These are phyloP conservation scores for Dermochelys coriacea DNA, from an alignment of 2,797 vertebrate species.

Conservation along the genomic window DNA sequence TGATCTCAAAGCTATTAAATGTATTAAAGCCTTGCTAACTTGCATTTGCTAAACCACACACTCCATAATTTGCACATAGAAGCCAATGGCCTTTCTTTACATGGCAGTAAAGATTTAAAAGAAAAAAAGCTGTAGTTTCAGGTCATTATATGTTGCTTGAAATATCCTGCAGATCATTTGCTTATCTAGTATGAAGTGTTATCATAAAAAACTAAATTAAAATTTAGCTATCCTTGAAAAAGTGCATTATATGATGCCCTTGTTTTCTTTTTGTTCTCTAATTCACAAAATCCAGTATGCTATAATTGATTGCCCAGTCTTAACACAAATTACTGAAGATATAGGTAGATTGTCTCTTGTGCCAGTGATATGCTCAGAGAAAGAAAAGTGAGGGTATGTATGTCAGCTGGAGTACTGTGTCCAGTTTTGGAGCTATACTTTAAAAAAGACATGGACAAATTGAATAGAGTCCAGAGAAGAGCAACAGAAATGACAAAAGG, in stretches of 20 bases:
- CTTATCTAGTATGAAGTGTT: not conserved
- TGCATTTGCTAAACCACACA: not conserved
- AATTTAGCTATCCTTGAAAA: not conserved
- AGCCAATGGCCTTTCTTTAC: not conserved
- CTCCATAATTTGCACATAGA: not conserved
- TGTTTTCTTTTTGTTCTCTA: not conserved
- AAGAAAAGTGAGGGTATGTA: not conserved
- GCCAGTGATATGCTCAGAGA: not conserved
- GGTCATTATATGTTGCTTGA: not conserved
- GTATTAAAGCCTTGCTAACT: not conserved
- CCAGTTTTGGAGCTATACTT: not conserved
- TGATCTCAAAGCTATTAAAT: not conserved
- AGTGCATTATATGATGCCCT: not conserved
- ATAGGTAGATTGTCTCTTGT: not conserved
- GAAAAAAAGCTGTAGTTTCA: not conserved
- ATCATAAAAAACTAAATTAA: rapidly evolving
- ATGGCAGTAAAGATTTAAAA: not conserved
- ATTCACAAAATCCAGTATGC: not conserved
- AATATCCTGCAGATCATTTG: rapidly evolving
- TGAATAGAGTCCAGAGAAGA: not conserved
- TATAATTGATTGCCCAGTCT: not conserved
- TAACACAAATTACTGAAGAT: not conserved
- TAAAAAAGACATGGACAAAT: not conserved
- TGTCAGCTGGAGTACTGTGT: not conserved
- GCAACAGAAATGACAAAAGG: not conserved